Base-by-base conservation (phyloP, 1,140 invertebrate species). In the Drosophila ficusphila region DNA sequence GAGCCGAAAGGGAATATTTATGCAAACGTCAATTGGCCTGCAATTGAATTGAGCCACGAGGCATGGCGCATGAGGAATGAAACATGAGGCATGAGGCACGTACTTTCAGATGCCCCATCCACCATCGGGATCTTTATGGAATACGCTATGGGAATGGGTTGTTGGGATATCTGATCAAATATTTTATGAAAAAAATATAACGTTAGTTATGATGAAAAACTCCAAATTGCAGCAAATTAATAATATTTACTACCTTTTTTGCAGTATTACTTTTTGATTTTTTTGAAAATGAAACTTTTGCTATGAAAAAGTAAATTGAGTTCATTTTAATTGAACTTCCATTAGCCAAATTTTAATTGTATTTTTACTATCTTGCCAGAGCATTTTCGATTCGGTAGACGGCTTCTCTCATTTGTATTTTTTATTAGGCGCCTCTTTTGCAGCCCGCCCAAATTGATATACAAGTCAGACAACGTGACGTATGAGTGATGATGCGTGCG, bases 401-500 rank as follows among this genome's bases (percentile, higher is more conserved):
- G 46, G 52, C 21, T 42, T 52, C 67, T n/a, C n/a, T 67, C 27
- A 52, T 51, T 86, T 42, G 79, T 85, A 76, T 81, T 68, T 79
- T 81, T 85, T 86, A 85, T 85, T 76, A 76, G 81, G 61, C 65
- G 54, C 61, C 61, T 60, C 12, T 33, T 6, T 4, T 11, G 2
- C 8, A 34, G 12, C 18, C 25, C 49, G 19, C 44, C 44, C 49
- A 57, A 81, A 79, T 85, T 85, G 79, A 85, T 79, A 75, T 49
- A 82, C 82, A 74, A 79, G 62, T 68, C 76, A 58, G 62, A 47
- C 81, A 76, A 85, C 76, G 77, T 88, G 82, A 88, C 81, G 81
- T 86, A 86, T 86, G 81, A 86, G 81, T 81, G 81, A 88, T 86
- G 82, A 86, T 83, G 79, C 79, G 69, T 82, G 76, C 53, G 70